These are phyloP conservation scores for Percopsis omiscomaycus DNA, from an alignment of 2,797 vertebrate genomes.

Conservation along the genomic window DNA sequence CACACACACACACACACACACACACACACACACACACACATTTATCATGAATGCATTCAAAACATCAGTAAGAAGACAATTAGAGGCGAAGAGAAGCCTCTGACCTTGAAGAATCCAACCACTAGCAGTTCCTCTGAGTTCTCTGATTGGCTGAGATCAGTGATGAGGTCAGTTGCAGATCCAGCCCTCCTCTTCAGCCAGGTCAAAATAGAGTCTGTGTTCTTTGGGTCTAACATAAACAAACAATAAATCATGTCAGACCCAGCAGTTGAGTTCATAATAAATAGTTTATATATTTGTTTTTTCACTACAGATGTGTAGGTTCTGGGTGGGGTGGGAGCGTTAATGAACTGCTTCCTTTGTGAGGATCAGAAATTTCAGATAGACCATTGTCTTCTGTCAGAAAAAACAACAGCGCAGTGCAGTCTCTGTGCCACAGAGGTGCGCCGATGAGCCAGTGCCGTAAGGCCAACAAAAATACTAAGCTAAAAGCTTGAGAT, in stretches of 20 bases:
- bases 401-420: no score
- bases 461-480: no score
- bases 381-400: no score
- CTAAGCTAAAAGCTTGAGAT: no score
- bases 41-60: background rate
- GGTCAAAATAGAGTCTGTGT: slow-evolving; percentile 81
- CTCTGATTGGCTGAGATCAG: slow-evolving; percentile 72
- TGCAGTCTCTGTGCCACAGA: no score
- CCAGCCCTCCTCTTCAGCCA: slow-evolving; percentile 88
- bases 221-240: slow-evolving; percentile 78
- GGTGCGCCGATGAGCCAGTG: no score
- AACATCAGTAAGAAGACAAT: background rate
- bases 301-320: background rate
- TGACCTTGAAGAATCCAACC: slow-evolving; percentile 90
- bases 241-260: slow-evolving; percentile 3
- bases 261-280: background rate
- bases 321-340: no score
- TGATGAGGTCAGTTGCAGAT: slow-evolving; percentile 76
- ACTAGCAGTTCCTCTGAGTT: slow-evolving; percentile 78
- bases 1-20: slow-evolving; percentile 24
- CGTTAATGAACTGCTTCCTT: no score
- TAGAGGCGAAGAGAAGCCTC: background rate
- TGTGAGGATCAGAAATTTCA: no score
- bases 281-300: background rate
- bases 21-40: slow-evolving; percentile 31